A percentile compares a stretch with the other conserved stretches of the same genome.
These are phyloP conservation scores for Cygnus buccinator DNA, from an alignment of 2,113 vertebrate genomes.

Conservation along the genomic window DNA sequence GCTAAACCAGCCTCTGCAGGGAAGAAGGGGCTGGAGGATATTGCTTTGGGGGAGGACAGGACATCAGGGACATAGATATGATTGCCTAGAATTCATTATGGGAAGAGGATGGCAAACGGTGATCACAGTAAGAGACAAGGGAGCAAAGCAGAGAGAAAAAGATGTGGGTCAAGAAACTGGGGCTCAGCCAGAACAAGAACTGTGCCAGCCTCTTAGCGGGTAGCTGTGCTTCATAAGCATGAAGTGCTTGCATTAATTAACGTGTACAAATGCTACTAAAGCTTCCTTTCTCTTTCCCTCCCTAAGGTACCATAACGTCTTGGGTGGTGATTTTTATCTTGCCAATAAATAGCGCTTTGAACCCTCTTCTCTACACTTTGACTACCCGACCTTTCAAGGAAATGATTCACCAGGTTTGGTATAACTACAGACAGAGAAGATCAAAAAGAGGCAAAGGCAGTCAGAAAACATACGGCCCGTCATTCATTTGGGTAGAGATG, in stretches of 20 bases:
- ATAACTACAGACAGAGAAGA: conserved; percentile 87
- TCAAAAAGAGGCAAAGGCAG: conserved; percentile 76
- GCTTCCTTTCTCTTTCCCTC: conserved; percentile 60
- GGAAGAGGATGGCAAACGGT: neutral
- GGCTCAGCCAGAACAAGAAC: neutral
- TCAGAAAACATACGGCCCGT: conserved; percentile 79
- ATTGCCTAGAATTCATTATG: neutral
- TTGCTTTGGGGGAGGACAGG: neutral
- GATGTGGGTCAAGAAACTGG: neutral
- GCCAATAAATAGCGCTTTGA: conserved; percentile 96
- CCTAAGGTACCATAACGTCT: conserved; percentile 90
- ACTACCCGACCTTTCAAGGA: conserved; percentile 97
- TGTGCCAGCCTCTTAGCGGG: neutral
- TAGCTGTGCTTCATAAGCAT: neutral
- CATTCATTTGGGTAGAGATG: conserved; percentile 92
- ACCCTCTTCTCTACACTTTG: conserved; percentile 96
- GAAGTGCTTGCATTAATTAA: neutral
- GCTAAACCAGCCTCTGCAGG: neutral
- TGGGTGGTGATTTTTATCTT: conserved; percentile 99
- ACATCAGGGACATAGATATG: neutral
- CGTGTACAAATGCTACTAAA: neutral
- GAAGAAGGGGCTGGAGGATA: neutral
- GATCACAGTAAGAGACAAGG: neutral
- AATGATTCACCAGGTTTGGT: conserved; percentile 92
- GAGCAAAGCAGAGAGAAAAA: neutral